Base-by-base conservation (phyloP, 2,888 invertebrate genomes). In the Eurytoma adleriae region DNA sequence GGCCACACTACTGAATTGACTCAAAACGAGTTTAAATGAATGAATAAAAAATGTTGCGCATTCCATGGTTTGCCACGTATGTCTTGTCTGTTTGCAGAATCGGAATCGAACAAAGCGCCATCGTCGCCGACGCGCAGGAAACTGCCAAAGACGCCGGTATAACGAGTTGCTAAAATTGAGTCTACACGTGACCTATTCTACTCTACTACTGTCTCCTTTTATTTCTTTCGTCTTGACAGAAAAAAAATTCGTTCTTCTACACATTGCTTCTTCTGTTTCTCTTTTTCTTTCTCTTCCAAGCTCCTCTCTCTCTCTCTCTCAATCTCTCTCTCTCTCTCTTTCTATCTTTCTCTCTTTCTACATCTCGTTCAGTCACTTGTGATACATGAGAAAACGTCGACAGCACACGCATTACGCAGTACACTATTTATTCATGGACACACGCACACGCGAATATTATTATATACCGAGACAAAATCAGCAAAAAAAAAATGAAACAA, bases 101-200 rank as follows among this genome's bases (percentile, higher is more conserved):
- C 95, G 87, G 96, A 96, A 91, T 93, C 93, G 90, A 96, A 96
- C 92, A 96, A 96, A 94, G 94, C 96, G 88, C 96, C 96, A 89
- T 95, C 96, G 86, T 96, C 96, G 90, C 96, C 97, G 89, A 96
- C 97, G 86, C 94, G 97, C 93, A 95, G 97, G 94, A 97, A 97
- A 95, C 94, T 98, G 92, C 97, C 97, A 92, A 97, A 97, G 95
- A 97, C 97, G 92, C 97, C 97, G 95, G 97, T 97, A 96, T 96
- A 96, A 96, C 87, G 87, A 90, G 90, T 90, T 90, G 86, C 88
- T 90, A 90, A 89, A 87, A 95, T 93, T 92, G 91, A 91, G 92
- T 91, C 91, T 90, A 91, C 92, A 91, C 91, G 90, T 92, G 92
- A 92, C 92, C 93, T 92, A 92, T 93, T 92, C 93, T 92, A 92